Evolutionary conservation across 2,888 invertebrate species (phyloP), one percentile per base, ranked within the genome.

Genomic region (Pterobdella sp.): DNA sequence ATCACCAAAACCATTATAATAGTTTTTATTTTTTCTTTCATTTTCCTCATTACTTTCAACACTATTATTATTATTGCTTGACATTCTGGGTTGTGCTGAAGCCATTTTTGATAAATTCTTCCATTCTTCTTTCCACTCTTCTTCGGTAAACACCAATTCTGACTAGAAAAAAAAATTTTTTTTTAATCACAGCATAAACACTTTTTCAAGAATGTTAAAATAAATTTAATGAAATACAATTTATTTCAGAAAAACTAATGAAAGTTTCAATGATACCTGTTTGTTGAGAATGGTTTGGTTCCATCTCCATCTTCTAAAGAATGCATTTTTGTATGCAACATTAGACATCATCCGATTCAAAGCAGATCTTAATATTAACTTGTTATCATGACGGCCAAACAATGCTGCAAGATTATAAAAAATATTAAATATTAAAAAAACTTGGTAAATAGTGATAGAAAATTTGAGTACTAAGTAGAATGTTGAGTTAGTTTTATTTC

Each of bases 321-420:
- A 82, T 22, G 89, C 87, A 75, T 87, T 85, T 63, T 87, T 86
- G 80, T 84, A 86, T 73, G 87, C 86, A 79, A 89, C 88, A 42
- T 88, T 88, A 0, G 88, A 88, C 76, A 92, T 83, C 75, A 90
- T 87, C 67, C 88, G 88, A 80, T 91, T 89, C 67, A 93, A 85
- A 60, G 91, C 90, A 74, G 90, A 89, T 74, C 93, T 86, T 75
- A 93, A 84, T 0, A 90, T 90, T 76, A 93, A 84, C 76, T 90
- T 86, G 77, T 92, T 86, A 80, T 93, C 93, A 79, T 93, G 92
- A 82, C 92, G 91, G 14, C 93, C 93, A 88, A 91, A 92, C 83
- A 92, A 92, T 0, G 91, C 91, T 79, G 88, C 2, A 64, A 67
- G 42, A 65, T 37, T 64, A 37, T 1, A 4, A 29, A 18, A 22